These are phyloP conservation scores for Sterrhoptilus dennistouni DNA, from an alignment of 2,113 vertebrate genomes.

Conservation along the genomic window DNA sequence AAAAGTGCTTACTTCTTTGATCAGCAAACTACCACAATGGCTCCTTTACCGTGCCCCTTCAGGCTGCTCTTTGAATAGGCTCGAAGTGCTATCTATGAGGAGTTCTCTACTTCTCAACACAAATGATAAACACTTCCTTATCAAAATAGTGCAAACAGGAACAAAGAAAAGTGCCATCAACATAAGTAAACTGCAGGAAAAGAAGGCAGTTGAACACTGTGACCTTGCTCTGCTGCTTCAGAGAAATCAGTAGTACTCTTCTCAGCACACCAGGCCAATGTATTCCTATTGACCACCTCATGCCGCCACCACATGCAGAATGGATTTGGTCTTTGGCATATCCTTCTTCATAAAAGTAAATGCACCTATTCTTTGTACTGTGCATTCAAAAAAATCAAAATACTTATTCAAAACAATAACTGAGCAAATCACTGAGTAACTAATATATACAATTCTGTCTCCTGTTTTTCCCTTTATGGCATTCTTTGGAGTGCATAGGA, in stretches of 20 bases:
- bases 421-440: neutral
- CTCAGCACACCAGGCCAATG: neutral
- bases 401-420: neutral
- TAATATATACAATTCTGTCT: neutral
- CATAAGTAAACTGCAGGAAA: neutral
- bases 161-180: conserved; percentile 42
- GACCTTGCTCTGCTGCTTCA: neutral
- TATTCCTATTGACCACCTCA: neutral
- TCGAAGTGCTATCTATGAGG: neutral
- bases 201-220: neutral
- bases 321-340: neutral
- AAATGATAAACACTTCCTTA: neutral
- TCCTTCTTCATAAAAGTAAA: neutral
- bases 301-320: neutral
- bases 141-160: conserved; percentile 61
- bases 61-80: neutral
- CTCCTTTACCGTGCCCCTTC: neutral
- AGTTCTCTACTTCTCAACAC: neutral
- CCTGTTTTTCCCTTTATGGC: conserved; percentile 10
- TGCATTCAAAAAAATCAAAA: neutral
- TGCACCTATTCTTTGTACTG: neutral
- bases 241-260: conserved; percentile 50
- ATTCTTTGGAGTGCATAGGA: conserved; percentile 29
- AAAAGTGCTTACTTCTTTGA: conserved; percentile 12
- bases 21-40: neutral